Base-by-base conservation (phyloP, 2,113 vertebrate species). In the Amia ocellicauda region DNA sequence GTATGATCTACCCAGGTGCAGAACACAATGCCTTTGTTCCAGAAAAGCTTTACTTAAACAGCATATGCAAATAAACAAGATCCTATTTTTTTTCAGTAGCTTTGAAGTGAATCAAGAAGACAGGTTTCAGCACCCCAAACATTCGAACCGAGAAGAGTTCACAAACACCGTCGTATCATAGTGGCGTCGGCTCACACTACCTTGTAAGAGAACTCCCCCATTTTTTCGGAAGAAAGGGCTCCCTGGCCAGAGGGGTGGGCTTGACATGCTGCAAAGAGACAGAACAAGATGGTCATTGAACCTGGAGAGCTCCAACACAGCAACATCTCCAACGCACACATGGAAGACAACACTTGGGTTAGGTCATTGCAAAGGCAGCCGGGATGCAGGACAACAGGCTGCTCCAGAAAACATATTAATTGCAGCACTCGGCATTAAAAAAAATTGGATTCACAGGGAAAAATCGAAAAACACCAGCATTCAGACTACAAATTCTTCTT, bases 171-270 rank as follows among this genome's bases (percentile, higher is more conserved):
- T 5, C 31, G 11, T 11, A 36, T 5, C 31, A 36, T 11, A 36
- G 31, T 11, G 31, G 11, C 31, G 11, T 36, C 31, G 11, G 31
- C 1, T 36, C 31, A 36, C 26, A 36, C 68, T 98, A 97, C 96
- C 95, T 97, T 94, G 96, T 24, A 98, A 89, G 74, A 99, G 93
- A 69, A 97, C 93, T 86, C 94, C 87, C 75, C 87, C 94, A 17
- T 96, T 97, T 88, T 94, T 98, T 87, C 96, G 94, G 91, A 96
- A 94, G 82, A 98, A 95, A 83, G 93, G 92, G 85, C 90, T 98
- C 89, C 93, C 95, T 24, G 95, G 90, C 96, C 95, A 99, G 82
- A 98, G 87, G 63, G 95, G 93, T 85, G 95, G 92, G 89, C 93
- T 94, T 85, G 88, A 91, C 87, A 90, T 88, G 83, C 89, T 92